Conservation (phyloP, 2,797 vertebrate species). For the Clarias laeviceps region DNA sequence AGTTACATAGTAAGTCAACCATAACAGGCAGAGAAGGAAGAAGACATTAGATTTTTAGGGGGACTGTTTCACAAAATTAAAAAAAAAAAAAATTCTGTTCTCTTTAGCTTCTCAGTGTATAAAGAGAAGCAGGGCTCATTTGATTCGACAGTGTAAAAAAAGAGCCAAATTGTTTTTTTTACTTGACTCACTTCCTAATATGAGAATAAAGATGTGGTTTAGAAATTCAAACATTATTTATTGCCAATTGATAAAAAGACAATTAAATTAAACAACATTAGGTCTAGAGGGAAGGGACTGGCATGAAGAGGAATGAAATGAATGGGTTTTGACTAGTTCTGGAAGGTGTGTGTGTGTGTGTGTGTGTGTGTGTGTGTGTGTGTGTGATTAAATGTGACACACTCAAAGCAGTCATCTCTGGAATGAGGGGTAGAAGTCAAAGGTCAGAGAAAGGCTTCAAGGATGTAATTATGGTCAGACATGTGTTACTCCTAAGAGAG, state of each 20-base stretch:
- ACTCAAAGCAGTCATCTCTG: constrained; percentile 33
- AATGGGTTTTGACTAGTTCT: constrained; percentile 49
- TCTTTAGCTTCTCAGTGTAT: neutral
- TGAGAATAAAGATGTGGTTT: constrained; percentile 61
- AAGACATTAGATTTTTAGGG: neutral
- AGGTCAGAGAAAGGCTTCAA: constrained; percentile 53
- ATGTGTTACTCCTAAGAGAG: constrained; percentile 52
- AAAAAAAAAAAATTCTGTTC: neutral
- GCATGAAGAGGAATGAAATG: constrained; percentile 46
- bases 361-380: constrained; percentile 1
- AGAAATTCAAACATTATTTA: constrained; percentile 68
- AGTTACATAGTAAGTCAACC: neutral
- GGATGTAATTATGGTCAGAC: constrained; percentile 59
- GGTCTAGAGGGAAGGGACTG: constrained; percentile 41
- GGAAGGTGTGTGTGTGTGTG: constrained; percentile 3
- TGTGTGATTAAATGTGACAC: constrained; percentile 48
- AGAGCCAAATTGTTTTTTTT: too few species aligned
- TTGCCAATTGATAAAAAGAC: constrained; percentile 65
- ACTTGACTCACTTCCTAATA: constrained; percentile 11
- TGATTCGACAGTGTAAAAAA: neutral
- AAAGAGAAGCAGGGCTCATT: neutral
- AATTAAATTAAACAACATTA: constrained; percentile 63
- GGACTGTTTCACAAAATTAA: neutral
- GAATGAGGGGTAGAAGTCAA: constrained; percentile 44
- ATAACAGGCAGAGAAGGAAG: neutral